phyloP scores from a whole-genome alignment of 2,888 invertebrate species.

The Steinernema carpocapsae region DNA sequence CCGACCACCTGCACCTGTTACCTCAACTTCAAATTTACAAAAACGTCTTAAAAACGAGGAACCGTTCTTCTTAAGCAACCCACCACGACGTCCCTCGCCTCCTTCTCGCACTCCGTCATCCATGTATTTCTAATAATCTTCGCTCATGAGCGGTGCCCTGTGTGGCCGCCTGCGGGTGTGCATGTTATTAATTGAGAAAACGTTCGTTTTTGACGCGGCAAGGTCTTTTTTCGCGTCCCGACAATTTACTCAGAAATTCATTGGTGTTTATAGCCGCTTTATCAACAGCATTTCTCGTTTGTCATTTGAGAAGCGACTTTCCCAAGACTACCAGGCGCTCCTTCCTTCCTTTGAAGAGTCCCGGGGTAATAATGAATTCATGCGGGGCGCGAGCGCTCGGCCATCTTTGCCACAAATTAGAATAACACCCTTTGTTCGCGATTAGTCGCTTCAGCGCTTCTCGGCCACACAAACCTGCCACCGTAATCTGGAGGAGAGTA shows the following conservation, averaged over 20 bases:
- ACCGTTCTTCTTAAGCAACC: not conserved
- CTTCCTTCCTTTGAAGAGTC: no score
- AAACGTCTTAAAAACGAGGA: not conserved
- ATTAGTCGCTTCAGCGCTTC: constrained; percentile 30
- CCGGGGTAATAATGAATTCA: constrained; percentile 15
- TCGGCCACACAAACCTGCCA: not conserved
- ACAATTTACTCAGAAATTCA: constrained; percentile 35
- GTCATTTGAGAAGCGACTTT: constrained; percentile 15
- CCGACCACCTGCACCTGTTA: no score
- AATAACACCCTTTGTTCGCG: constrained; percentile 34
- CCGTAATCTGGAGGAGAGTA: constrained; percentile 6
- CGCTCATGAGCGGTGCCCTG: no score
- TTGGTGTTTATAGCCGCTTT: constrained; percentile 31
- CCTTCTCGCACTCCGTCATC: not conserved
- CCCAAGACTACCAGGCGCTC: no score
- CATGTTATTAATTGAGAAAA: constrained; percentile 37
- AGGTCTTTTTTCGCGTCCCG: constrained; percentile 33
- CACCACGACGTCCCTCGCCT: not conserved
- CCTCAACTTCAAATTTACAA: no score
- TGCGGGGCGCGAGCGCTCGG: not conserved
- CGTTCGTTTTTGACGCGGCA: constrained; percentile 32
- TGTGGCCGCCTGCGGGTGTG: not conserved
- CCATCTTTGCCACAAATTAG: constrained; percentile 32
- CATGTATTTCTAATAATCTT: constrained; percentile 34
- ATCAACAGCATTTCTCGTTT: constrained; percentile 30